phyloP scores from a whole-genome alignment of 2,888 invertebrate genomes.

The Acleris cristana region DNA sequence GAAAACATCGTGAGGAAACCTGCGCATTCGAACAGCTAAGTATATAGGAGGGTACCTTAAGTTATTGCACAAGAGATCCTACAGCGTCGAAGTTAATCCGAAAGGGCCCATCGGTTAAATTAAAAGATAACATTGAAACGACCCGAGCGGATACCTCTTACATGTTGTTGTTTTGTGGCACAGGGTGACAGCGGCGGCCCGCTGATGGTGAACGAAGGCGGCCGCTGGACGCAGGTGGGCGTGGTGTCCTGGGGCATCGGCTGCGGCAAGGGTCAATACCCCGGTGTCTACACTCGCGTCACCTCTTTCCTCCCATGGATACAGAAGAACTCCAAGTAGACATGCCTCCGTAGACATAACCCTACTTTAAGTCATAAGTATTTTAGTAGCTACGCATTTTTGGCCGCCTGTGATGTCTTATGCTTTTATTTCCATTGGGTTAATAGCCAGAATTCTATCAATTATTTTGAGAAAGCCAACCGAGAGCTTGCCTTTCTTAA shows the following conservation, averaged over 20 bases:
- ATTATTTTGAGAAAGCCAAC: constrained; percentile 81
- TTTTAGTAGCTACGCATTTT: constrained; percentile 15
- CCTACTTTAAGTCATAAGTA: constrained; percentile 16
- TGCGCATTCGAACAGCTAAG: too few relatives aligned
- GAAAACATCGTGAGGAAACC: too few relatives aligned
- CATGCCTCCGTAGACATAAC: constrained; percentile 19
- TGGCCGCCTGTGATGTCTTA: constrained; percentile 17
- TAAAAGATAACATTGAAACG: too few relatives aligned
- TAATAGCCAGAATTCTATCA: constrained; percentile 46
- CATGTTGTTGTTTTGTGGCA: neutral
- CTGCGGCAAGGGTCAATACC: constrained; percentile 95
- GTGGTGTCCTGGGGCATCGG: constrained; percentile 97
- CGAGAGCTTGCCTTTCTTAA: constrained; percentile 76
- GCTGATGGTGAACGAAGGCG: constrained; percentile 89
- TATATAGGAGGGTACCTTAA: too few relatives aligned
- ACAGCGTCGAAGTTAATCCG: too few relatives aligned
- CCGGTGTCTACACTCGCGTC: constrained; percentile 94
- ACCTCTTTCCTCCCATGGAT: constrained; percentile 94
- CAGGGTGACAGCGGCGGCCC: constrained; percentile 96
- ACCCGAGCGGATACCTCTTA: too few relatives aligned
- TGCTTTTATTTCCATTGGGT: constrained; percentile 21
- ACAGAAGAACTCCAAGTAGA: constrained; percentile 89
- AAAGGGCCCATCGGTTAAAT: too few relatives aligned
- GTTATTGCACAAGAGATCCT: too few relatives aligned
- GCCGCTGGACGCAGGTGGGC: constrained; percentile 92